Evolutionary conservation across 2,888 invertebrate species (phyloP), one percentile per base, ranked within the genome.

Genomic region (Ormyrus labotus): DNA sequence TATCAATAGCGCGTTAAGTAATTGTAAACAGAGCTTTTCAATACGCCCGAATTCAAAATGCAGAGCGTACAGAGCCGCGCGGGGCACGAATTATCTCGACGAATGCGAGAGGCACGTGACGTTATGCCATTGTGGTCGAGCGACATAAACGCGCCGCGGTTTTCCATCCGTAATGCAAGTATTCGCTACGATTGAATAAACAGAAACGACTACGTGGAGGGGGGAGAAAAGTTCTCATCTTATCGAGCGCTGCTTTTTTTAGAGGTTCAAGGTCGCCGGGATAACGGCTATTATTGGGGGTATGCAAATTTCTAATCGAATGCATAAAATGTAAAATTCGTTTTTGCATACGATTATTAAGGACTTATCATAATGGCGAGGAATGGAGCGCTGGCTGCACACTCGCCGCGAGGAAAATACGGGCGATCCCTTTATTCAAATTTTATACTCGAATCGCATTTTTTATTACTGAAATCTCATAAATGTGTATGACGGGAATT

Each of bases 71-170:
- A 6, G 47, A 8, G n/a, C 57, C 3, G 4, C 34, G 65, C 57
- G 34, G 34, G 34, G 0, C n/a, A 45, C 55, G 10, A 11, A 60
- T 70, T 60, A 58, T 58, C 71, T 34, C 61, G 9, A 50, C 19
- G 51, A 68, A 55, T 68, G 34, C 2, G 34, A 34, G 34, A 34
- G n/a, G 65, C 34, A 45, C 68, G 57, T 50, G 48, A 65, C 57
- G n/a, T 57, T 48, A 48, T 8, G 48, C 8, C 50, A 73, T 73
- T 65, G 65, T 48, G 63, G 63, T 72, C 63, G 63, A 51, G 73
- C 73, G 57, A 64, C 55, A 73, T 55, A 45, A 34, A 48, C 19
- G n/a, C 10, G 51, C 61, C 61, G 71, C 13, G 34, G 13, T 13
- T 70, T 48, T 50, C 34, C 34, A 7, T 45, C 61, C 51, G 8